Conservation (phyloP, 2,888 invertebrate species). For the Palloptera scutellata region DNA sequence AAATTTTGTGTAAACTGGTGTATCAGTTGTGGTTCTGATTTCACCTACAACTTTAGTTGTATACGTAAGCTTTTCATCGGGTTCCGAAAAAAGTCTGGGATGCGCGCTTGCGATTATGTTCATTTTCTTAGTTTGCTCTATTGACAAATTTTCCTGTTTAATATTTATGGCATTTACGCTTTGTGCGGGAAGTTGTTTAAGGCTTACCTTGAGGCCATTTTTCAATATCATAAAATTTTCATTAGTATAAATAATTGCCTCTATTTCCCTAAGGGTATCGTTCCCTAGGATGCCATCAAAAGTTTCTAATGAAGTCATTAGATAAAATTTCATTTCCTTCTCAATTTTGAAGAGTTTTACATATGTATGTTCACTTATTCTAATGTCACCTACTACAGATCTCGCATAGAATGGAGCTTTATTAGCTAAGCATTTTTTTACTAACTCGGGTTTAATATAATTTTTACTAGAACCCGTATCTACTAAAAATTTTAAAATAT, state of each 20-base stretch:
- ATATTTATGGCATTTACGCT: conserved; percentile 17
- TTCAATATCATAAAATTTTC: conserved; percentile 2
- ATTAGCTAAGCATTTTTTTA: conserved; percentile 18
- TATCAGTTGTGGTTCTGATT: conserved; percentile 11
- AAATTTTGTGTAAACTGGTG: conserved; percentile 20
- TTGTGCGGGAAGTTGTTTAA: conserved; percentile 13
- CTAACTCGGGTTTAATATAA: conserved; percentile 13
- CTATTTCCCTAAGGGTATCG: conserved; percentile 14
- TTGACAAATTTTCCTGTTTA: neutral
- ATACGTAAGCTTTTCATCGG: neutral
- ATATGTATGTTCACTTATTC: conserved; percentile 14
- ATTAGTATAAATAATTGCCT: neutral
- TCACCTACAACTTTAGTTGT: conserved; percentile 12
- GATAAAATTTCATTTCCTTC: conserved; percentile 14
- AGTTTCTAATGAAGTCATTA: conserved; percentile 18
- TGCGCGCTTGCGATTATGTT: neutral
- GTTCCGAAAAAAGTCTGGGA: neutral
- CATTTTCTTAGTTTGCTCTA: neutral
- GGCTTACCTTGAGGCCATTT: neutral
- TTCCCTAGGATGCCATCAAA: conserved; percentile 19
- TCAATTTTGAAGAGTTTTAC: conserved; percentile 24
- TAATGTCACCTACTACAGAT: conserved; percentile 18
- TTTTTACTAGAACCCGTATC: too few relatives aligned
- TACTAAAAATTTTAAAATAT: conserved; percentile 23
- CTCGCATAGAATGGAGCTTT: conserved; percentile 17